Evolutionary conservation across 2,113 vertebrate species (phyloP), one percentile per base, ranked within the genome.

Genomic region (Macquaria ambigua): DNA sequence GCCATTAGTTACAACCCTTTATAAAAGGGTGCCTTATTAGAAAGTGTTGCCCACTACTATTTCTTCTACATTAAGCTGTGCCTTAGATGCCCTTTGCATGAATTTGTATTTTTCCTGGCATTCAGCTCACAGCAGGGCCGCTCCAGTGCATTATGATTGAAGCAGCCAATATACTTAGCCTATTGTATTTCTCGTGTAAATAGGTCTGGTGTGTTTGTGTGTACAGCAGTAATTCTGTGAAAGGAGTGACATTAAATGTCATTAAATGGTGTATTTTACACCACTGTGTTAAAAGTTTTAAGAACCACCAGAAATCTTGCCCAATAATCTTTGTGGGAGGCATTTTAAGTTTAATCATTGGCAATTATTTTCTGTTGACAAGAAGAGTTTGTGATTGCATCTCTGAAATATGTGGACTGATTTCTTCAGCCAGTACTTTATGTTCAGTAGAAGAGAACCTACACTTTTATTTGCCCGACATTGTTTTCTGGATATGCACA

Each of bases 111-210:
- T 58, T 74, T 59, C 71, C 28, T 62, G 58, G 43, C 73, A 48
- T 52, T 50, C 43, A 9, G 25, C 31, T 63, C 73, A 62, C 58
- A 50, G 58, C 58, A 75, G 43, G 58, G 62, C 12, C 9, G 4
- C 6, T 63, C 43, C 58, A 50, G 25, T 75, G 58, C 72, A 74
- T 50, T 23, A 75, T 59, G n/a, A 74, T 16, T 62, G 41, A 75
- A 75, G 41, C 20, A 18, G 43, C 25, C 43, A 75, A 77, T 53
- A 64, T 41, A 39, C 41, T 63, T 37, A 63, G 41, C 12, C 20
- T 52, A 25, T 9, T 52, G 43, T 76, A 64, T 63, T 76, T 64
- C 46, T 37, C 15, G 4, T 63, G 59, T n/a, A 52, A 64, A 39
- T 50, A 25, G 9, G 34, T 50, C 11, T 6, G n/a, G 2, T 8